These are phyloP conservation scores for Leptinotarsa tumamoca DNA, from an alignment of 2,888 invertebrate genomes.

Conservation along the genomic window DNA sequence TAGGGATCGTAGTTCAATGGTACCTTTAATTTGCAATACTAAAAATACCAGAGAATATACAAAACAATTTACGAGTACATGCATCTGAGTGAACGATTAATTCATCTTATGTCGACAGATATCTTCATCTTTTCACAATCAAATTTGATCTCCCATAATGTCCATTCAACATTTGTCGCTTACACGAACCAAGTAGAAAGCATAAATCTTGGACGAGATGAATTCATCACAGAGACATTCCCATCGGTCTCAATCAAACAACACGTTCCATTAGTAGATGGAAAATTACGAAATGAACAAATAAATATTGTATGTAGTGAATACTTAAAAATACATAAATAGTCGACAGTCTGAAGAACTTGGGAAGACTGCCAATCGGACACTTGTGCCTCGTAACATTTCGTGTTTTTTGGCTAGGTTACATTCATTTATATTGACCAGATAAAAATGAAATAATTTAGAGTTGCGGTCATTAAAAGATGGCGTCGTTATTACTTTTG, in stretches of 20 bases:
- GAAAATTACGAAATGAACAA: constrained; percentile 29
- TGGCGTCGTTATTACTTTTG: constrained; percentile 9
- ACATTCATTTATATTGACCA: constrained; percentile 12
- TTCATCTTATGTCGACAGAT: neutral
- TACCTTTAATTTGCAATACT: too few species aligned
- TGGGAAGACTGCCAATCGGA: constrained; percentile 36
- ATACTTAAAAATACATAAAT: constrained; percentile 25
- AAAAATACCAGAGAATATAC: too few species aligned
- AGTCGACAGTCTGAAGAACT: constrained; percentile 23
- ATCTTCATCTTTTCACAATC: neutral
- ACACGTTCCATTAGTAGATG: constrained; percentile 14
- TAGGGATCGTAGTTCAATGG: too few species aligned
- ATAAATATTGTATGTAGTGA: constrained; percentile 28
- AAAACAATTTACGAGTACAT: neutral
- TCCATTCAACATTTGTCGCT: constrained; percentile 20
- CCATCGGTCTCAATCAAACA: constrained; percentile 4
- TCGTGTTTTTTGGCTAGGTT: constrained; percentile 29
- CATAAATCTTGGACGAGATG: constrained; percentile 4
- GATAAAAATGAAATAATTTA: constrained; percentile 11
- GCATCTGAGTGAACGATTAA: too few species aligned
- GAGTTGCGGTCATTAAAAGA: neutral
- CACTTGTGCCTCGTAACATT: constrained; percentile 30
- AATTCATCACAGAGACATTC: constrained; percentile 22
- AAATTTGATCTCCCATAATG: neutral
- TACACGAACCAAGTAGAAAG: neutral